Evolutionary conservation across 2,113 vertebrate genomes (phyloP), one percentile per base, ranked within the genome.

Genomic region (Cettia cetti): DNA sequence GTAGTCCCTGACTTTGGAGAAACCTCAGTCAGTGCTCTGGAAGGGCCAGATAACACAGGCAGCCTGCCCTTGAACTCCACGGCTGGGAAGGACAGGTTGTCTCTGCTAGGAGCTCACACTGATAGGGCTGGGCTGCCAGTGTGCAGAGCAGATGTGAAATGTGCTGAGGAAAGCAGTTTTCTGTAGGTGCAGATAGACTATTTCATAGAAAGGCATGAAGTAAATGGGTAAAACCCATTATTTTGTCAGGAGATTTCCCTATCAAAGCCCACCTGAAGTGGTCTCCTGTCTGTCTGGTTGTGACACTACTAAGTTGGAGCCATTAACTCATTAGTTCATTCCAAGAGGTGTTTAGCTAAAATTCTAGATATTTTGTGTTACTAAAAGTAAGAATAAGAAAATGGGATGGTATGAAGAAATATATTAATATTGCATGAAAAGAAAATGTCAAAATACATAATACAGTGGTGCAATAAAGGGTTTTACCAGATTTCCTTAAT

Each of bases 81-180:
- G 42, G 16, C 82, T 45, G 14, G 44, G 28, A 3, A 19, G n/a
- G 24, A 42, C 40, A 31, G 59, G 40, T 1, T 72, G 75, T 17
- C 40, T 28, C 4, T 10, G 1, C 61, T 26, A 1, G 6, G 14
- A 44, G 50, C 69, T 77, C 79, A 4, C 52, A 6, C 33, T 8
- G 39, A 13, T 2, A 31, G 3, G 31, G 33, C 57, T 33, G 44
- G 8, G 70, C 71, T 53, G 68, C 49, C 59, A 16, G 0, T 0
- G 35, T 20, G 39, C 69, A 7, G 6, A 30, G 35, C 53, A 64
- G 40, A 16, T 50, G 83, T 5, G 63, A 68, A 89, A 65, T 14
- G 24, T 63, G 56, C 39, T 66, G 64, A 53, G 9, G 53, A 52
- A 82, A 72, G 59, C 63, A 28, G 15, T 12, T 92, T 78, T 54